Evolutionary conservation across 2,113 vertebrate species (phyloP).

Genomic region (Vidua chalybeata): DNA sequence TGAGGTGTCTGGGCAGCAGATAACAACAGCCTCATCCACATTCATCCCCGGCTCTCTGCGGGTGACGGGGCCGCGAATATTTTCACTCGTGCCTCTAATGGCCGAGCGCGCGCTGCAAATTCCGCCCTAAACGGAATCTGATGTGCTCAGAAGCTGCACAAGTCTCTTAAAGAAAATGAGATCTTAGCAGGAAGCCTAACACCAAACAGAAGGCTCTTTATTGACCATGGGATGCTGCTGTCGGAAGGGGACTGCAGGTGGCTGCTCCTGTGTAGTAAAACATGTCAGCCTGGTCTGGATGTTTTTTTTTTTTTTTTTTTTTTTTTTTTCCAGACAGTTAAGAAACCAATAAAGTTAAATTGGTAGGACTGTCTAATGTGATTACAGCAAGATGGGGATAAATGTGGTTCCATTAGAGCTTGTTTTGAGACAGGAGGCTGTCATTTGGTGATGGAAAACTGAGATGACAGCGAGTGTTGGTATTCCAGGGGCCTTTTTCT

Average conservation of each 20-base stretch:
- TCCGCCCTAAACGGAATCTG: not conserved
- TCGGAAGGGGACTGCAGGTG: conserved; percentile 4
- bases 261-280: not conserved
- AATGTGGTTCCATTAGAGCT: conserved; percentile 30
- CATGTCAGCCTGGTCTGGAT: not conserved
- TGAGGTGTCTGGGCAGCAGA: not conserved
- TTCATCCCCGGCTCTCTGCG: not conserved
- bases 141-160: not conserved
- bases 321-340: not conserved
- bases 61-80: not conserved
- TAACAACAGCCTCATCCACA: fast-evolving
- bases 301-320: not conserved
- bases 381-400: conserved; percentile 47
- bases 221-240: not conserved
- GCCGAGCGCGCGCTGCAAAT: not conserved
- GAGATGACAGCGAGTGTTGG: not conserved
- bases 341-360: conserved; percentile 39
- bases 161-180: conserved; percentile 25
- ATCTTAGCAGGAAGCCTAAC: conserved; percentile 13
- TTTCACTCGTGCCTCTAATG: not conserved
- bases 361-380: conserved; percentile 31
- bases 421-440: conserved; percentile 20
- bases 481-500: conserved; percentile 33
- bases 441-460: conserved; percentile 35
- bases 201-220: conserved; percentile 20